phyloP scores from a whole-genome alignment of 1,140 invertebrate genomes.

The Plodia interpunctella region DNA sequence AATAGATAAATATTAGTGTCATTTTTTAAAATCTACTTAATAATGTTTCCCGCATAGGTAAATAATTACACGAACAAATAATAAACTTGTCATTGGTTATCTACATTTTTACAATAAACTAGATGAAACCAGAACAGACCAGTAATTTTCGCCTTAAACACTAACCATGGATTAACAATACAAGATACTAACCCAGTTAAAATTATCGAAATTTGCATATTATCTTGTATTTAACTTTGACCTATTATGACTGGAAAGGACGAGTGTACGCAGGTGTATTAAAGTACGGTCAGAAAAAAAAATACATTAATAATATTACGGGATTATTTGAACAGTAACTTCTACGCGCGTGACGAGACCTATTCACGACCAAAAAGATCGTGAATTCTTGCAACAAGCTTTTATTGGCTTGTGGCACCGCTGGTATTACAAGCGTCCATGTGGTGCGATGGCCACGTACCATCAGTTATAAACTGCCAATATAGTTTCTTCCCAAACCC shows the following conservation, averaged over 20 bases:
- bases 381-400: no score
- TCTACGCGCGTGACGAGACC: no score
- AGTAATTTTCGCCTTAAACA: constrained; percentile 27
- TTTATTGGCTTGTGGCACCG: no score
- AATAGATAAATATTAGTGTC: no score
- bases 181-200: constrained; percentile 31
- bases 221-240: constrained; percentile 54
- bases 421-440: no score
- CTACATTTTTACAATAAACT: constrained; percentile 19
- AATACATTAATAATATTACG: background rate
- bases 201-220: constrained; percentile 33
- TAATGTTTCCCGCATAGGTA: constrained; percentile 10
- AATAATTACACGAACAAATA: constrained; percentile 23
- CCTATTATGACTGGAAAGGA: constrained; percentile 49
- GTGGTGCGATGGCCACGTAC: no score
- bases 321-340: no score
- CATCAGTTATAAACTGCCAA: no score
- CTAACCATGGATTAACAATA: no score
- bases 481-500: no score
- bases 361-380: no score
- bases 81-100: constrained; percentile 9
- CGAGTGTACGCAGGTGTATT: constrained; percentile 12
- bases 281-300: background rate
- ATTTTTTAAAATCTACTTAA: no score
- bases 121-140: constrained; percentile 10